phyloP scores from a whole-genome alignment of 2,888 invertebrate species.

The Ctenicera cuprea region DNA sequence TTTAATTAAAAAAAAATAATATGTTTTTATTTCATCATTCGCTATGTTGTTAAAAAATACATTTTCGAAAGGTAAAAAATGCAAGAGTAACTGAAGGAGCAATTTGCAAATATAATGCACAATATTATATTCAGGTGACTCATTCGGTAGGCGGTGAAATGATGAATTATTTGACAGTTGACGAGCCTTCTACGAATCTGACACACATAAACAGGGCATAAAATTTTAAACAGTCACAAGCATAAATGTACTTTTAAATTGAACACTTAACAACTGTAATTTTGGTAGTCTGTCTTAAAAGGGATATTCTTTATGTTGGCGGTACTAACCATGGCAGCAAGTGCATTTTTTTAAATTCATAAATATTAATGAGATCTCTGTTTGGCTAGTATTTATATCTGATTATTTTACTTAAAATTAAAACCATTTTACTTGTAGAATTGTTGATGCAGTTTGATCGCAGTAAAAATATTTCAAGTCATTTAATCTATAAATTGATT shows the following conservation, averaged over 20 bases:
- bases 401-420: too few species aligned
- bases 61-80: not conserved
- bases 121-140: conserved; percentile 22
- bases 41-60: not conserved
- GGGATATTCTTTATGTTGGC: not conserved
- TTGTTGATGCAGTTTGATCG: too few species aligned
- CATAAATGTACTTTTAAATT: conserved; percentile 43
- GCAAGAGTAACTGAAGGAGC: not conserved
- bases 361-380: conserved; percentile 17
- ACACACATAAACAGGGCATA: conserved; percentile 44
- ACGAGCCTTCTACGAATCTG: conserved; percentile 53
- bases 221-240: conserved; percentile 33
- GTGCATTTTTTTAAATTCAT: conserved; percentile 20
- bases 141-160: conserved; percentile 47
- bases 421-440: too few species aligned
- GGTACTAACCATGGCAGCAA: not conserved
- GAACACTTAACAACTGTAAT: conserved; percentile 36
- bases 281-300: conserved; percentile 16
- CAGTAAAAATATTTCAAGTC: too few species aligned
- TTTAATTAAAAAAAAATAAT: too few species aligned
- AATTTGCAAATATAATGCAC: conserved; percentile 11
- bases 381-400: too few species aligned
- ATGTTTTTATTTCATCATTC: too few species aligned
- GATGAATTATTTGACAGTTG: conserved; percentile 57
- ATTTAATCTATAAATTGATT: too few species aligned